Percentiles rank a stretch among this genome's conserved stretches.
phyloP scores from a whole-genome alignment of 2,113 vertebrate species.

The Ceuthmochares aereus region DNA sequence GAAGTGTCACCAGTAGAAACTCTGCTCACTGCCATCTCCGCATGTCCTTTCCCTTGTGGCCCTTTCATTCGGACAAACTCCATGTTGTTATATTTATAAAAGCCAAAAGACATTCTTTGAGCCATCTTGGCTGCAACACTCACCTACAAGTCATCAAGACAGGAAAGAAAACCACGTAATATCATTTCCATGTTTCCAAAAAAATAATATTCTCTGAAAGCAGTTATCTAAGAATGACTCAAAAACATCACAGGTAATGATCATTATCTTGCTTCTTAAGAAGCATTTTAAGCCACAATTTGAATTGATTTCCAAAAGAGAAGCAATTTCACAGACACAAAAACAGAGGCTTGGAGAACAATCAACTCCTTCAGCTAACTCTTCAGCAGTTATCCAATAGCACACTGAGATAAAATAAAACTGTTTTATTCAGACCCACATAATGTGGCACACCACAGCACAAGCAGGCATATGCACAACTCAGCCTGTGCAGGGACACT shows the following conservation, averaged over 20 bases:
- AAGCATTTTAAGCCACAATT: not conserved
- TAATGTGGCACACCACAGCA: not conserved
- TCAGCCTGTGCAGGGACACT: not conserved
- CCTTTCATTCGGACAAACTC: slow-evolving; percentile 99
- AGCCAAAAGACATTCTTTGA: slow-evolving; percentile 97
- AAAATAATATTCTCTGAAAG: not conserved
- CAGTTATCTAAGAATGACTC: not conserved
- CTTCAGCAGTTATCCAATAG: not conserved
- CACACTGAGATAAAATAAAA: not conserved
- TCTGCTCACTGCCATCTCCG: slow-evolving; percentile 96
- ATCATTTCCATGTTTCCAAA: not conserved
- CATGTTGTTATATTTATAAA: slow-evolving; percentile 99
- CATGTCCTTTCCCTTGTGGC: slow-evolving; percentile 96
- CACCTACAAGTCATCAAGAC: slow-evolving; percentile 77
- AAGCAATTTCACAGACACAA: not conserved
- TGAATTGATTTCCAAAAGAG: not conserved
- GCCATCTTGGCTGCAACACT: slow-evolving; percentile 99
- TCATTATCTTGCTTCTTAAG: not conserved
- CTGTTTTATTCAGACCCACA: not conserved
- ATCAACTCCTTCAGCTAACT: not conserved
- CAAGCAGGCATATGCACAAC: not conserved
- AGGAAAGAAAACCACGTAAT: not conserved
- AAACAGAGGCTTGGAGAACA: not conserved
- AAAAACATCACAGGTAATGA: not conserved
- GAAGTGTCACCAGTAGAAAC: slow-evolving; percentile 96